Conservation (phyloP, 2,888 invertebrate genomes). For the Acronicta leporina region DNA sequence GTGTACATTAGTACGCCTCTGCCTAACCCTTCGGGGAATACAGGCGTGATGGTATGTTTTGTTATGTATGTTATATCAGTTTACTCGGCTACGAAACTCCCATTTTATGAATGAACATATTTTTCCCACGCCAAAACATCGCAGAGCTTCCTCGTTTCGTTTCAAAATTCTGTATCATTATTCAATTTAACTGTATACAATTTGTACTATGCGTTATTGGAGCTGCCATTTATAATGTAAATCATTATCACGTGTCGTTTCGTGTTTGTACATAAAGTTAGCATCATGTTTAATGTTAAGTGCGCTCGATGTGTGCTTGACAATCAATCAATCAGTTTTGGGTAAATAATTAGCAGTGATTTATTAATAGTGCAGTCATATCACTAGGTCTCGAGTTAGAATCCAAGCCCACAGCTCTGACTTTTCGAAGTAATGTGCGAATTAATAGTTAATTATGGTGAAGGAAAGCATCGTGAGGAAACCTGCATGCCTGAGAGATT, state of each 20-base stretch:
- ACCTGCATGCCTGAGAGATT: no score
- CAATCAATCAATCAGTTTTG: slow-evolving; percentile 30
- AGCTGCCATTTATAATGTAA: slow-evolving; percentile 51
- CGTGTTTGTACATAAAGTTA: slow-evolving; percentile 35
- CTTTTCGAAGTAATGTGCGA: no score
- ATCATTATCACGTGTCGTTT: slow-evolving; percentile 50
- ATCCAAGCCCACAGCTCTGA: no score
- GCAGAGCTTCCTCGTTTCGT: slow-evolving; percentile 10
- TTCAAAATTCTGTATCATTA: slow-evolving; percentile 51
- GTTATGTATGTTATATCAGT: background rate
- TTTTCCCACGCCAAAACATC: background rate
- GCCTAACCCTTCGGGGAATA: no score
- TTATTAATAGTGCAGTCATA: no score
- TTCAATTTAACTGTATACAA: slow-evolving; percentile 43
- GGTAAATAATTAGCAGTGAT: slow-evolving; percentile 25
- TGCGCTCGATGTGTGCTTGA: slow-evolving; percentile 16
- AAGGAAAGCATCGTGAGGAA: no score
- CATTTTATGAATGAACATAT: slow-evolving; percentile 16
- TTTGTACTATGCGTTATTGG: slow-evolving; percentile 38
- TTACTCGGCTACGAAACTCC: background rate
- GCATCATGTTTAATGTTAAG: slow-evolving; percentile 15
- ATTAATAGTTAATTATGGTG: no score
- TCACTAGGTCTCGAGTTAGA: no score
- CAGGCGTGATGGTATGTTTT: no score
- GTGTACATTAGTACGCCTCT: no score